A percentile compares a stretch with the other conserved stretches of the same genome.
These are phyloP conservation scores for Pachypanchax playfairii DNA, from an alignment of 2,113 vertebrate genomes.

Conservation along the genomic window DNA sequence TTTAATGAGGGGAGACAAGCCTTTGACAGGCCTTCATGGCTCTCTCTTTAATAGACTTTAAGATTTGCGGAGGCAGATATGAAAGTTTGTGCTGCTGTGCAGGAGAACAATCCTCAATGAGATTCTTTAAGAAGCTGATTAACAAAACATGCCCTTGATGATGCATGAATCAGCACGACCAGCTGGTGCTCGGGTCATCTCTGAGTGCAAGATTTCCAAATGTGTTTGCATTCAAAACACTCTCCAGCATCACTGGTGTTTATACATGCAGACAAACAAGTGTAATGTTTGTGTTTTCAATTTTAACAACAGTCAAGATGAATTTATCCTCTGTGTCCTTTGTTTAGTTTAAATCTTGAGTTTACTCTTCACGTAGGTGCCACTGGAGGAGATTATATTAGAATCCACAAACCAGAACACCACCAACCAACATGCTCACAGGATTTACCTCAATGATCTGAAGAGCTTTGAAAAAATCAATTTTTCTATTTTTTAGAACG, in stretches of 20 bases:
- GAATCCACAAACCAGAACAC: neutral
- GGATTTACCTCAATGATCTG: neutral
- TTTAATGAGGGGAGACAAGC: conserved; percentile 59
- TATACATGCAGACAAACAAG: conserved; percentile 11
- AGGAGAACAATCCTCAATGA: neutral
- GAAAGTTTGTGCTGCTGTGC: conserved; percentile 14
- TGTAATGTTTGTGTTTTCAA: neutral
- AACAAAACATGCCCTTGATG: neutral
- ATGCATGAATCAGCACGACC: conserved; percentile 7
- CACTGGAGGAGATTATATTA: conserved; percentile 35
- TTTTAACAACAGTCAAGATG: neutral
- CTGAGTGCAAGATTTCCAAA: neutral
- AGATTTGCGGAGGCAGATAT: conserved; percentile 35
- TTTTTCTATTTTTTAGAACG: neutral
- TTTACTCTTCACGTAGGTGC: conserved; percentile 13
- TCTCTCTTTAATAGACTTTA: conserved; percentile 30
- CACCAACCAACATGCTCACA: neutral
- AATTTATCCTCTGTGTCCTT: conserved; percentile 14
- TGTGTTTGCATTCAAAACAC: conserved; percentile 6
- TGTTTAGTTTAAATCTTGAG: conserved; percentile 21
- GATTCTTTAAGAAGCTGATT: conserved; percentile 2
- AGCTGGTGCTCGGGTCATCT: neutral
- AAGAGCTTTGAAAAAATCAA: conserved; percentile 19
- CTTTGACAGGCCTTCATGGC: conserved; percentile 15
- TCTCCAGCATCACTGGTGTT: neutral